phyloP scores from a whole-genome alignment of 2,797 vertebrate genomes.

The Halcyon badia region DNA sequence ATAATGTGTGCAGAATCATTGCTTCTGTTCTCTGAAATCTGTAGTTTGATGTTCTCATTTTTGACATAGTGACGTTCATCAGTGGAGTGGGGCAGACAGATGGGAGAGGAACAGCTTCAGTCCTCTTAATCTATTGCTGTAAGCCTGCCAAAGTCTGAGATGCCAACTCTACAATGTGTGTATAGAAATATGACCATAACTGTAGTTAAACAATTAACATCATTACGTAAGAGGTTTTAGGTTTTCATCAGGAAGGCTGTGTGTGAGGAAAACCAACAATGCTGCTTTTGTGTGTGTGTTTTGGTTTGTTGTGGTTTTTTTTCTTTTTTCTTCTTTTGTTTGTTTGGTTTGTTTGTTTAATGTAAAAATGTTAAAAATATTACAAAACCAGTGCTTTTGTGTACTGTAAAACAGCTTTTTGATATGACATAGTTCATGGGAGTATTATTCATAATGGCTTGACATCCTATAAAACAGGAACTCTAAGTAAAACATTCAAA shows the following conservation, averaged over 20 bases:
- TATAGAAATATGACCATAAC: background rate
- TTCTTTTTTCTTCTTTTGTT: too few relatives aligned
- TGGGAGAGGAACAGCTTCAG: background rate
- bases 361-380: background rate
- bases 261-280: background rate
- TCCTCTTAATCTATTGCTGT: background rate
- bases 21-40: background rate
- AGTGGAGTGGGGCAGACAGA: background rate
- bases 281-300: background rate
- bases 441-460: background rate
- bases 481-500: background rate
- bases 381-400: fast-evolving
- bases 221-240: background rate
- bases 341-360: background rate
- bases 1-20: background rate
- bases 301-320: too few relatives aligned
- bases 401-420: background rate
- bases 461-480: background rate
- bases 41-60: background rate
- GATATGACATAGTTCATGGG: background rate
- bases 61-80: background rate
- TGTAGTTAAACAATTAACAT: background rate
- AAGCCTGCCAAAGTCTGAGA: background rate
- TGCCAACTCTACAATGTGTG: background rate
- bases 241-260: constrained; percentile 1